Evolutionary conservation across 1,140 invertebrate genomes (phyloP).

Genomic region (Conus betulinus): DNA sequence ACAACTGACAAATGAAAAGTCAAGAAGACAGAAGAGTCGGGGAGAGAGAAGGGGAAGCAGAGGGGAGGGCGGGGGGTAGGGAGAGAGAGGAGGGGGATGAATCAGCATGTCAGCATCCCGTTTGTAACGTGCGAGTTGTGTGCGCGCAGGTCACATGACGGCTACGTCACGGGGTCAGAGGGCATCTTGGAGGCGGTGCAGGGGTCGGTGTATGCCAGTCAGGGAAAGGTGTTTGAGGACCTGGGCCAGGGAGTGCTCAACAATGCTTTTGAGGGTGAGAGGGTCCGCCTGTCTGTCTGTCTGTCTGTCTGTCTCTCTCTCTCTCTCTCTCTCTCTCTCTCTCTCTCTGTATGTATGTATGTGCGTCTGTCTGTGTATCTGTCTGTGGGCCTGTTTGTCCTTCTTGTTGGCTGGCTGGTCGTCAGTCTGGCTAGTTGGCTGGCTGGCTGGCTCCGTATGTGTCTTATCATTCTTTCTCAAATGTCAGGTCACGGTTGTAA

Average conservation of each 20-base stretch:
- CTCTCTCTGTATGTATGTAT: no score
- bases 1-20: no score
- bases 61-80: neutral
- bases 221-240: slow-evolving; percentile 80
- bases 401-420: no score
- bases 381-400: no score
- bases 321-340: no score
- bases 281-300: slow-evolving; percentile 38
- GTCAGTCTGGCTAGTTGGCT: no score
- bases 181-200: slow-evolving; percentile 62
- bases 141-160: slow-evolving; percentile 74
- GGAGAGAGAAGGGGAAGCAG: neutral
- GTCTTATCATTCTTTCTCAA: no score
- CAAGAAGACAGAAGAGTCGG: no score
- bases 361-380: no score
- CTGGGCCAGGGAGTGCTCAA: slow-evolving; percentile 80
- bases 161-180: slow-evolving; percentile 60
- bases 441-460: no score
- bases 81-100: neutral
- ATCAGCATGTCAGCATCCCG: neutral
- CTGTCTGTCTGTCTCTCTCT: no score
- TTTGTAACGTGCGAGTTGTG: neutral
- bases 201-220: slow-evolving; percentile 71
- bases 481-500: no score
- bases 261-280: slow-evolving; percentile 81